phyloP scores from a whole-genome alignment of 2,888 invertebrate species.

The Apamea crenata region DNA sequence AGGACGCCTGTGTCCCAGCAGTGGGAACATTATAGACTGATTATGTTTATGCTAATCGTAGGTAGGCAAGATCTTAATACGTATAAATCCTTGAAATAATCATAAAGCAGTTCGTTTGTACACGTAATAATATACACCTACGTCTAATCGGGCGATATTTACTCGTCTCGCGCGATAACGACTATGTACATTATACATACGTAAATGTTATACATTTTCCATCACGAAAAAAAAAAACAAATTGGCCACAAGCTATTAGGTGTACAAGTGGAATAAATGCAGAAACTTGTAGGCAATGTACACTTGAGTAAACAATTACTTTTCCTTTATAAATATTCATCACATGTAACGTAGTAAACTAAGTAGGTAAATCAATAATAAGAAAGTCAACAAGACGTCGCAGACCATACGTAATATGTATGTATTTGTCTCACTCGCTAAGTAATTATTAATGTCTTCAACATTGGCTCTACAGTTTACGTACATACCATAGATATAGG shows the following conservation, averaged over 20 bases:
- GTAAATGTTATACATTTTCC: slow-evolving; percentile 14
- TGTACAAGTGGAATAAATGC: neutral
- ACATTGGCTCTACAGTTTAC: slow-evolving; percentile 7
- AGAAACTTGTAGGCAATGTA: neutral
- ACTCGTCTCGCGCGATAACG: slow-evolving; percentile 21
- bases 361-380: neutral
- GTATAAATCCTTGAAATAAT: slow-evolving; percentile 1
- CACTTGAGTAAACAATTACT: slow-evolving; percentile 12
- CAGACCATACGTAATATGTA: neutral
- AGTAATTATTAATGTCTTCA: slow-evolving; percentile 21
- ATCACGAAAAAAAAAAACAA: neutral
- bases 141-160: slow-evolving; percentile 27
- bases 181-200: neutral
- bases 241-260: neutral
- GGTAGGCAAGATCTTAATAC: neutral
- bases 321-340: slow-evolving; percentile 6
- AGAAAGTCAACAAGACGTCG: neutral
- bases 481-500: too few species aligned
- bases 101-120: slow-evolving; percentile 26
- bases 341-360: slow-evolving; percentile 20
- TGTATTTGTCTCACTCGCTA: slow-evolving; percentile 1
- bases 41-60: neutral
- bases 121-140: slow-evolving; percentile 10
- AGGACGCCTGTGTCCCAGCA: too few species aligned
- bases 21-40: too few species aligned